Evolutionary conservation across 2,113 vertebrate genomes (phyloP).

Genomic region (Pavo muticus): DNA sequence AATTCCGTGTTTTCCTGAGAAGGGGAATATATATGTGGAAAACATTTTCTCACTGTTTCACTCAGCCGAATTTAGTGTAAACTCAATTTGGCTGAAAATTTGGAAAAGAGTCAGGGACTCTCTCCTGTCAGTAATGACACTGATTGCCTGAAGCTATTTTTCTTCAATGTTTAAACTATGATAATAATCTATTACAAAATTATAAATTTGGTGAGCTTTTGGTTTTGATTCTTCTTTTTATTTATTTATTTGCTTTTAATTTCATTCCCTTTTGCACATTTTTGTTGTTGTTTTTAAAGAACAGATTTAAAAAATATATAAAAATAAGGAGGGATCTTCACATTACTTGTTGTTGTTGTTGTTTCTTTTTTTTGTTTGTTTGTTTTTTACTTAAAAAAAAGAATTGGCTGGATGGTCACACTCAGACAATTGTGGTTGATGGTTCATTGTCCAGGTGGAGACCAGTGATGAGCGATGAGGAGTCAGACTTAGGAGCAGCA

Average conservation of each 20-base stretch:
- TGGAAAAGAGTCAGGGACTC: neutral
- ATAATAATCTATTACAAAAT: neutral
- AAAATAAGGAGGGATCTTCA: neutral
- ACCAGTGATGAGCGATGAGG: neutral
- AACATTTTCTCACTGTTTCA: neutral
- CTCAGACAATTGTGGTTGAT: neutral
- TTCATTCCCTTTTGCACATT: too few species aligned
- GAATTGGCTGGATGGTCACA: neutral
- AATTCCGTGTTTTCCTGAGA: neutral
- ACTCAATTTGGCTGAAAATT: neutral
- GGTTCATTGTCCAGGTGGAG: neutral
- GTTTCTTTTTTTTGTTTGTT: too few species aligned
- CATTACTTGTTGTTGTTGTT: neutral
- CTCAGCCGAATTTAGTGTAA: neutral
- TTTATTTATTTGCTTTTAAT: neutral
- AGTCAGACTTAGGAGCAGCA: neutral
- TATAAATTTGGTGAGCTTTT: neutral
- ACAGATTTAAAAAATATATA: neutral
- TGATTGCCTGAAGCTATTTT: neutral
- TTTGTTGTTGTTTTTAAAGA: neutral
- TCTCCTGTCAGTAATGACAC: neutral
- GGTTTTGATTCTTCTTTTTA: fast-evolving
- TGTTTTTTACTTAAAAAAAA: neutral
- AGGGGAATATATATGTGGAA: neutral
- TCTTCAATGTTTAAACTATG: neutral